phyloP scores from a whole-genome alignment of 2,888 invertebrate genomes.

The Pollenia amentaria region DNA sequence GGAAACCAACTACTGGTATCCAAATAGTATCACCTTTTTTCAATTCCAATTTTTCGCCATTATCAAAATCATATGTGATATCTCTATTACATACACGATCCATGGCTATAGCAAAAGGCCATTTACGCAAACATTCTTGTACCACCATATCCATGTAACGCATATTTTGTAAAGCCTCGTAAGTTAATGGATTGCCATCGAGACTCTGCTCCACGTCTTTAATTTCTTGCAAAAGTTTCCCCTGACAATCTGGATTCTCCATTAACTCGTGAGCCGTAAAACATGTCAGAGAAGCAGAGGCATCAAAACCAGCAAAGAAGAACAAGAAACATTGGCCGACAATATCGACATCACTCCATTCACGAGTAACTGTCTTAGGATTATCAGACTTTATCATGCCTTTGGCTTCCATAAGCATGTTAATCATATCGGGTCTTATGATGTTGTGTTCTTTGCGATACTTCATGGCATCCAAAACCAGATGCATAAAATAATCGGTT shows the following conservation, averaged over 20 bases:
- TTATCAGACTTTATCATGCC: constrained; percentile 82
- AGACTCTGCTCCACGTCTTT: constrained; percentile 84
- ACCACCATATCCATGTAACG: constrained; percentile 87
- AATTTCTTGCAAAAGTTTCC: constrained; percentile 86
- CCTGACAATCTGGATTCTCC: constrained; percentile 86
- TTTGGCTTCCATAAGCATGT: constrained; percentile 85
- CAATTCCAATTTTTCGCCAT: constrained; percentile 78
- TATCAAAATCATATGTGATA: constrained; percentile 82
- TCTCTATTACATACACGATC: constrained; percentile 86
- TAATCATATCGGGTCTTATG: constrained; percentile 86
- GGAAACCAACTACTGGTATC: constrained; percentile 85
- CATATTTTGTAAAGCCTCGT: constrained; percentile 86
- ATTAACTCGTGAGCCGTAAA: constrained; percentile 87
- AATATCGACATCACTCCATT: constrained; percentile 85
- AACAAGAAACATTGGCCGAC: constrained; percentile 87
- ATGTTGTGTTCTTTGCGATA: constrained; percentile 85
- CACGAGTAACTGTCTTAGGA: constrained; percentile 74
- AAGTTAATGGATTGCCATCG: constrained; percentile 85
- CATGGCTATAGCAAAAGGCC: constrained; percentile 85
- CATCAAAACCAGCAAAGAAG: constrained; percentile 87
- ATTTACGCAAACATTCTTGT: constrained; percentile 85
- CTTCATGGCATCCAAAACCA: constrained; percentile 85
- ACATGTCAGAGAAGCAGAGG: constrained; percentile 83
- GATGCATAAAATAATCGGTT: constrained; percentile 83
- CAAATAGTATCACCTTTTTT: constrained; percentile 79